Conservation (phyloP, 92 coral and sea anemone species). For the Muricea muricata region DNA sequence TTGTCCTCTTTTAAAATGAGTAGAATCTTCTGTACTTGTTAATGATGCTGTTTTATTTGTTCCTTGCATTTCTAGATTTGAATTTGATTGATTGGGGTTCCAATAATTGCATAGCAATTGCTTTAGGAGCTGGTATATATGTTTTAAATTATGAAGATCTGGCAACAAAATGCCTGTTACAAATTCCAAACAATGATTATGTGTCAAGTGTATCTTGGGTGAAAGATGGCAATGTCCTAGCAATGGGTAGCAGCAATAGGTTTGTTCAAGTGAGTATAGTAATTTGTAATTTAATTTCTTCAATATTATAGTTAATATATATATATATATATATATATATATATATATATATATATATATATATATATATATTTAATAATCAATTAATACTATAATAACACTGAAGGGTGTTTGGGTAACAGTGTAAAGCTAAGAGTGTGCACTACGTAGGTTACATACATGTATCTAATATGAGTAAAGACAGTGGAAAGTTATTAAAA, state of each 20-base stretch:
- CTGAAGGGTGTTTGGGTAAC: too few species aligned
- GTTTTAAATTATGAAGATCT: slow-evolving; percentile 77
- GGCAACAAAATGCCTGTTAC: slow-evolving; percentile 72
- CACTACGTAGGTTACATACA: too few species aligned
- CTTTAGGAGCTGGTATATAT: slow-evolving; percentile 81
- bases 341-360: too few species aligned
- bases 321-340: too few species aligned
- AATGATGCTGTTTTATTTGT: too few species aligned
- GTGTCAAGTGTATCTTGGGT: slow-evolving; percentile 90
- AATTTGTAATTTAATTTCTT: not conserved
- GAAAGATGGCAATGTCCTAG: slow-evolving; percentile 76
- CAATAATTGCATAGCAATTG: slow-evolving; percentile 78
- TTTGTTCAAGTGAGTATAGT: slow-evolving; percentile 72
- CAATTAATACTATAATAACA: too few species aligned
- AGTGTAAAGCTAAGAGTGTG: too few species aligned
- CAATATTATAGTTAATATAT: too few species aligned
- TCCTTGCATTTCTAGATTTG: slow-evolving; percentile 64
- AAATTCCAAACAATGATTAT: slow-evolving; percentile 83
- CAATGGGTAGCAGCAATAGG: slow-evolving; percentile 77
- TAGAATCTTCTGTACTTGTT: not conserved
- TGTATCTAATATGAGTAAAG: too few species aligned
- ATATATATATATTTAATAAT: too few species aligned
- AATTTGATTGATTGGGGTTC: slow-evolving; percentile 94
- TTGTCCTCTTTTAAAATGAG: too few species aligned
- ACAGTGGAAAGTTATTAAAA: too few species aligned